Conservation (phyloP, 1,140 invertebrate species). For the Meloidogyne chitwoodi region DNA sequence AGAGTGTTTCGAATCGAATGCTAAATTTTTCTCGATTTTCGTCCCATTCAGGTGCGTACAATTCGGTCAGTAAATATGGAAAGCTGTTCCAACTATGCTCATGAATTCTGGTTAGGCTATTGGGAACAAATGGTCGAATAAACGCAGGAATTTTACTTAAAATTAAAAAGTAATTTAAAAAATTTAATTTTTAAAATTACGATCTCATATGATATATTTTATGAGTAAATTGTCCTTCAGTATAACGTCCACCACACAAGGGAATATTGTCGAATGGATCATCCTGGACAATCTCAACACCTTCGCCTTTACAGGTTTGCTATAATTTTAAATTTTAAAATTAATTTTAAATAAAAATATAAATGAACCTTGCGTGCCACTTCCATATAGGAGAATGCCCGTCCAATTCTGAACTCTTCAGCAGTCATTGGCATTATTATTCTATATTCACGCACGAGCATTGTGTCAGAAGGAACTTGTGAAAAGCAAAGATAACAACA, state of each 20-base stretch:
- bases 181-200: conserved; percentile 51
- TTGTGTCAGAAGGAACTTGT: background rate
- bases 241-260: conserved; percentile 81
- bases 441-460: background rate
- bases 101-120: conserved; percentile 89
- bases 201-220: conserved; percentile 97
- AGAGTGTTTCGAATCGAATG: background rate
- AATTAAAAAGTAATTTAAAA: background rate
- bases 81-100: conserved; percentile 99
- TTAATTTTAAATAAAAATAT: background rate
- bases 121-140: conserved; percentile 86
- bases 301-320: conserved; percentile 97
- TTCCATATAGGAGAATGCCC: background rate
- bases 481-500: no score
- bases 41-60: background rate
- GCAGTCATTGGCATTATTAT: background rate
- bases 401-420: background rate
- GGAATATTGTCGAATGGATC: conserved; percentile 84
- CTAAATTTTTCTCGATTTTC: background rate
- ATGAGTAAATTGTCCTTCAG: conserved; percentile 94
- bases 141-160: conserved; percentile 62
- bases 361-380: background rate
- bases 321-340: conserved; percentile 62
- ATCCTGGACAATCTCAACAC: conserved; percentile 93
- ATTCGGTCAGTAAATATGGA: conserved; percentile 33